Conservation (phyloP, 2,113 vertebrate genomes). For the Dendrocopos noguchii region DNA sequence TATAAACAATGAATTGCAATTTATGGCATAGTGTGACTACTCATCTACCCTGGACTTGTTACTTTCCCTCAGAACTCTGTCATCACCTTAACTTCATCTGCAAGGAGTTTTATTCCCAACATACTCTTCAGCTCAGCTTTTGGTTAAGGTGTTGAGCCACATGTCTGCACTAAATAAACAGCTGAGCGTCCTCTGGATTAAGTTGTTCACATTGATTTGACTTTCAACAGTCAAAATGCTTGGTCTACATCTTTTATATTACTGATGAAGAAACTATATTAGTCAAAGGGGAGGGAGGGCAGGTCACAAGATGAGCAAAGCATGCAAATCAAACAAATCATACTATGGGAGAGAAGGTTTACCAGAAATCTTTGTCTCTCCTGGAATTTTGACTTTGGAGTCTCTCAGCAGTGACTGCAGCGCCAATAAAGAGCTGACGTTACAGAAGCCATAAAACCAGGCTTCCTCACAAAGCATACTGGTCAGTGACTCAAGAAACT, state of each 20-base stretch:
- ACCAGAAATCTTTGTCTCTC: neutral
- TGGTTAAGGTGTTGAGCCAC: neutral
- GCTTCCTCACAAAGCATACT: neutral
- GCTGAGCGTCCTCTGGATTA: constrained; percentile 12
- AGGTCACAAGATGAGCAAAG: constrained; percentile 39
- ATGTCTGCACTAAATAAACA: neutral
- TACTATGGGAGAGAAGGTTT: neutral
- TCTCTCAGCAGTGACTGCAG: neutral
- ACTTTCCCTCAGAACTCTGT: neutral
- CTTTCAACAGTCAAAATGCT: constrained; percentile 62
- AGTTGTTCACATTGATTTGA: constrained; percentile 55
- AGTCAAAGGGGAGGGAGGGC: constrained; percentile 55
- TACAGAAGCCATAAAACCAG: neutral
- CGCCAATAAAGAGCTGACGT: neutral
- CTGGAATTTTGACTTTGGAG: constrained; percentile 19
- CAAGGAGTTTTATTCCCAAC: neutral
- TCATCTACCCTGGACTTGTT: neutral
- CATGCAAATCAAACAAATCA: constrained; percentile 56
- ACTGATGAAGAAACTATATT: neutral
- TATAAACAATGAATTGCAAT: neutral
- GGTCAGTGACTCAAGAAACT: constrained; percentile 44
- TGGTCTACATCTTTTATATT: constrained; percentile 61
- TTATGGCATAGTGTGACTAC: neutral
- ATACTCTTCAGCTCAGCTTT: neutral
- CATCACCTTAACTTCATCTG: neutral